Evolutionary conservation across 2,797 vertebrate species (phyloP).

Genomic region (Poecile montanus): DNA sequence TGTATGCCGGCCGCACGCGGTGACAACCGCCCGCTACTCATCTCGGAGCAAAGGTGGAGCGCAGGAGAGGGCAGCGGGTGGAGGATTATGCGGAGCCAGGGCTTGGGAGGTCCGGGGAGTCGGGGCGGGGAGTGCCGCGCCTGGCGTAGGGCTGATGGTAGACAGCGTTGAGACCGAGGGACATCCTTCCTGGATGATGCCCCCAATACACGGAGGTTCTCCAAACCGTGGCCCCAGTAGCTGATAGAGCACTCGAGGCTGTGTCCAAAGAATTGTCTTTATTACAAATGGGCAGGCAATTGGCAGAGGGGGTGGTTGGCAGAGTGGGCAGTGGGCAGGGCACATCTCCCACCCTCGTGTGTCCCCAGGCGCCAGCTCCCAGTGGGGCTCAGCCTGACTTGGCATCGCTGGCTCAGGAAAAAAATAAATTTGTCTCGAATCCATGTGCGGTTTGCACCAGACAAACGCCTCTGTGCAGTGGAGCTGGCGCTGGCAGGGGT

Average conservation of each 20-base stretch:
- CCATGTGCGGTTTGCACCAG: background rate
- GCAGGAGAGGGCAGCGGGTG: background rate
- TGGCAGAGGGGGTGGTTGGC: background rate
- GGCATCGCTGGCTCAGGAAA: background rate
- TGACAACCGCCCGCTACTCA: background rate
- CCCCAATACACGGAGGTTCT: fast-evolving
- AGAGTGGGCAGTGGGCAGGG: background rate
- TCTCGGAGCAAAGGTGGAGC: background rate
- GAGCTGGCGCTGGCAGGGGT: background rate
- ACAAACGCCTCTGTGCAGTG: background rate
- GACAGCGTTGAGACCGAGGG: background rate
- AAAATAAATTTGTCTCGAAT: background rate
- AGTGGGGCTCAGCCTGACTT: background rate
- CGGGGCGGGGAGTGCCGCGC: fast-evolving
- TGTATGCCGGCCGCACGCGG: background rate
- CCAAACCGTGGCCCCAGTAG: fast-evolving
- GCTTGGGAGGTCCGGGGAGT: too few relatives aligned
- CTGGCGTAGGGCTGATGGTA: fast-evolving
- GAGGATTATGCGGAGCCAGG: background rate
- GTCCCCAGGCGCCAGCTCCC: background rate
- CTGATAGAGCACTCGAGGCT: background rate
- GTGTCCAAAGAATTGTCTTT: conserved; percentile 33
- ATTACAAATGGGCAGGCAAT: conserved; percentile 24
- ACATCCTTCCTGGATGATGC: background rate
- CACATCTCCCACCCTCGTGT: fast-evolving